Evolutionary conservation across 2,113 vertebrate genomes (phyloP).

Genomic region (Aspiorhynchus laticeps): DNA sequence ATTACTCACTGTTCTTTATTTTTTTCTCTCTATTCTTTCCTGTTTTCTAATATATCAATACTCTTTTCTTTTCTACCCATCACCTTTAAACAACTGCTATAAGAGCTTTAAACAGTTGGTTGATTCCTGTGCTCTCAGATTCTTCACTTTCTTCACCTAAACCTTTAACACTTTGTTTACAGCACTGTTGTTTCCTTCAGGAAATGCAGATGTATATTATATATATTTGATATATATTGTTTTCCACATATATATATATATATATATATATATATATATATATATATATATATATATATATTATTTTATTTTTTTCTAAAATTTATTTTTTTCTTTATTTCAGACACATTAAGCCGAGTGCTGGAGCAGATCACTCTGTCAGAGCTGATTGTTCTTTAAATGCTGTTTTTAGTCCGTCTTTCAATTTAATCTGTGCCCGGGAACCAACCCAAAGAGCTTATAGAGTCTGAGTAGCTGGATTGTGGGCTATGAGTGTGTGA

Average conservation of each 20-base stretch:
- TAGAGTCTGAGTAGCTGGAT: conserved; percentile 27
- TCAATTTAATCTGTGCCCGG: conserved; percentile 32
- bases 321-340: neutral
- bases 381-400: conserved; percentile 33
- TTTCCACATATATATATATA: too few relatives aligned
- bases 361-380: neutral
- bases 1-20: neutral
- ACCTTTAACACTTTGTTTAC: neutral
- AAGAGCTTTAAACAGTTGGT: too few relatives aligned
- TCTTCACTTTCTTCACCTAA: neutral
- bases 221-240: too few relatives aligned
- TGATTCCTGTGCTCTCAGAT: neutral
- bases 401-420: conserved; percentile 29
- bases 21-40: too few relatives aligned
- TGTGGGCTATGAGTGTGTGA: neutral
- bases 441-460: conserved; percentile 34
- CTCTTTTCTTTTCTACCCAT: too few relatives aligned
- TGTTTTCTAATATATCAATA: too few relatives aligned
- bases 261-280: too few relatives aligned
- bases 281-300: too few relatives aligned
- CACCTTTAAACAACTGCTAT: too few relatives aligned
- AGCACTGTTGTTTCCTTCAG: neutral
- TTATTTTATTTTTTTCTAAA: too few relatives aligned
- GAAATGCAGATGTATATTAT: neutral
- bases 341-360: conserved; percentile 12